Evolutionary conservation across 2,113 vertebrate species (phyloP).

Genomic region (Poecile atricapillus): DNA sequence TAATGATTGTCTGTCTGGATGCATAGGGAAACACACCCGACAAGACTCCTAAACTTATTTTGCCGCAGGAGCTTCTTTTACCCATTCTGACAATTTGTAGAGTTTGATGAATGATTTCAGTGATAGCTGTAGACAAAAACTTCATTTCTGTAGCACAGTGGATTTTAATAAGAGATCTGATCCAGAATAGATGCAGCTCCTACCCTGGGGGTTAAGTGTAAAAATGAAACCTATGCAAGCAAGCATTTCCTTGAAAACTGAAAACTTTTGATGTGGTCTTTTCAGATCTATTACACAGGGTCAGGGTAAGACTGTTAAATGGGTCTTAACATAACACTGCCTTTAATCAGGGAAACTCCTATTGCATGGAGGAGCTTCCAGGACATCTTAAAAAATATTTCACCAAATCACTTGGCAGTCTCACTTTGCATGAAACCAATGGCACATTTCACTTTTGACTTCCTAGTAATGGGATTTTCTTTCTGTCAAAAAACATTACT

Average conservation of each 20-base stretch:
- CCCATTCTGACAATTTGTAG: neutral
- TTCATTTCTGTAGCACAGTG: neutral
- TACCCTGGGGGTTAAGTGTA: neutral
- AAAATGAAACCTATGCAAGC: neutral
- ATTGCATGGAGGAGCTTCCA: neutral
- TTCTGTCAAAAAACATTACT: neutral
- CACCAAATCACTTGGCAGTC: neutral
- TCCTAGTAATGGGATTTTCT: neutral
- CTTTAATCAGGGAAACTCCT: neutral
- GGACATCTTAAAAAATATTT: neutral
- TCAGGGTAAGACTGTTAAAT: neutral
- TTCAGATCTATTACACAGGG: neutral
- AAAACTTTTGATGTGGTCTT: neutral
- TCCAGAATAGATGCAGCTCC: neutral
- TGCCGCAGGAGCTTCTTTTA: neutral
- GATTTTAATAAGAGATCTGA: neutral
- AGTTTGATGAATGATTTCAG: neutral
- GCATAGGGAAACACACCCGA: neutral
- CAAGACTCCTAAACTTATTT: neutral
- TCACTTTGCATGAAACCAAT: neutral
- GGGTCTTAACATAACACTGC: neutral
- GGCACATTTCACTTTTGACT: neutral
- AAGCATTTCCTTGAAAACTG: neutral
- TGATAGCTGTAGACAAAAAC: neutral
- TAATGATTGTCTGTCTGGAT: neutral